Conservation (phyloP, 2,888 invertebrate genomes). For the Cephus sareptanus region DNA sequence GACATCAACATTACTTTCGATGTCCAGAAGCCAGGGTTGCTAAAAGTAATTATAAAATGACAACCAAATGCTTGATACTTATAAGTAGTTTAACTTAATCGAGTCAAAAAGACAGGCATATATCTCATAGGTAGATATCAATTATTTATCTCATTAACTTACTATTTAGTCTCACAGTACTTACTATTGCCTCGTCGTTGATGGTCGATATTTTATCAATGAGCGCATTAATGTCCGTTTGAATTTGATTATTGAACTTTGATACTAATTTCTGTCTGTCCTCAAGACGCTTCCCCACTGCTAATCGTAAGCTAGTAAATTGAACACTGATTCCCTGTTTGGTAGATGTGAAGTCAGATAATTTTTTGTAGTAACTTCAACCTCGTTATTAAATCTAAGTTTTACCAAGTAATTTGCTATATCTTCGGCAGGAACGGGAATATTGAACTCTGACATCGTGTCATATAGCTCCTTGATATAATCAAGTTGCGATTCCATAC, state of each 20-base stretch:
- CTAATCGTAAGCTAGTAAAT: constrained; percentile 74
- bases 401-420: constrained; percentile 70
- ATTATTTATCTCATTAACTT: too few relatives aligned
- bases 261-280: constrained; percentile 77
- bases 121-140: too few relatives aligned
- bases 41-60: constrained; percentile 54
- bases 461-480: constrained; percentile 87
- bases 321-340: constrained; percentile 71
- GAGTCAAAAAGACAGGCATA: too few relatives aligned
- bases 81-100: too few relatives aligned
- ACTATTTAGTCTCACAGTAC: constrained; percentile 15
- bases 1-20: constrained; percentile 76
- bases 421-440: constrained; percentile 80
- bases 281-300: constrained; percentile 77
- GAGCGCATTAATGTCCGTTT: constrained; percentile 81
- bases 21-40: constrained; percentile 81
- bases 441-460: constrained; percentile 82
- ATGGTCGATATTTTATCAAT: constrained; percentile 80
- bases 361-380: not conserved
- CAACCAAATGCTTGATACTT: not conserved
- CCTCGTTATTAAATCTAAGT: constrained; percentile 1
- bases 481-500: constrained; percentile 79
- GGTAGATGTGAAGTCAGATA: constrained; percentile 29
- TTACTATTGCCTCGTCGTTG: constrained; percentile 78
- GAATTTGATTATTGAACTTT: constrained; percentile 78